Evolutionary conservation across 2,113 vertebrate genomes (phyloP).

Genomic region (Microtus richardsoni): DNA sequence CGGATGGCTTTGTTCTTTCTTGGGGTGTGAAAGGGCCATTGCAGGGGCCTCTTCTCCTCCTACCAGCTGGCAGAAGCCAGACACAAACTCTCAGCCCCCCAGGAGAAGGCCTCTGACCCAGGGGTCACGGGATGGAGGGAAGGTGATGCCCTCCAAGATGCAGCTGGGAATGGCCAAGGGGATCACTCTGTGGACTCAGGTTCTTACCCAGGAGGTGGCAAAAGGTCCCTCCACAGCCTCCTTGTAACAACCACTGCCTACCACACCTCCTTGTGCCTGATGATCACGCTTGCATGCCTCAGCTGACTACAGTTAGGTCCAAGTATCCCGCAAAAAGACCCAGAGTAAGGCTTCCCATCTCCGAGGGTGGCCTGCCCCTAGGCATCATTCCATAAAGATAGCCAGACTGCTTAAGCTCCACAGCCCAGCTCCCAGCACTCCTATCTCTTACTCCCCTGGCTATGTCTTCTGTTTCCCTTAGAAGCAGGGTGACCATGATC

Average conservation of each 20-base stretch:
- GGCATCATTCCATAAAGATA: background rate
- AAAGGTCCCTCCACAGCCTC: background rate
- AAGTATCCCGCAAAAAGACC: background rate
- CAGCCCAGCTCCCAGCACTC: background rate
- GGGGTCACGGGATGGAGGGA: constrained; percentile 45
- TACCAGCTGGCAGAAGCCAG: constrained; percentile 46
- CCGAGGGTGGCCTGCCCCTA: background rate
- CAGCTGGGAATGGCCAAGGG: background rate
- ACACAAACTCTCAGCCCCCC: constrained; percentile 41
- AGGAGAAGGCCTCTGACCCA: constrained; percentile 66
- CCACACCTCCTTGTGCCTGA: background rate
- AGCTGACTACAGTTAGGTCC: background rate
- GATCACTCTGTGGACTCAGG: background rate
- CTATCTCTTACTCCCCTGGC: background rate
- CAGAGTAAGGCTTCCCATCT: background rate
- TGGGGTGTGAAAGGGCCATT: constrained; percentile 71
- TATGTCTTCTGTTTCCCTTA: background rate
- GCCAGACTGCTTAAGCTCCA: background rate
- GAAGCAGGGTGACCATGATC: background rate
- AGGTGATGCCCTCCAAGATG: background rate
- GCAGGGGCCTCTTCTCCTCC: constrained; percentile 31
- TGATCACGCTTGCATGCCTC: background rate
- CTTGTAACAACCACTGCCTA: background rate
- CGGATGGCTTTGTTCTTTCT: constrained; percentile 81
- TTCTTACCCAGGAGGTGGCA: background rate